These are phyloP conservation scores for Hydropotes inermis DNA, from an alignment of 2,113 vertebrate species.

Conservation along the genomic window DNA sequence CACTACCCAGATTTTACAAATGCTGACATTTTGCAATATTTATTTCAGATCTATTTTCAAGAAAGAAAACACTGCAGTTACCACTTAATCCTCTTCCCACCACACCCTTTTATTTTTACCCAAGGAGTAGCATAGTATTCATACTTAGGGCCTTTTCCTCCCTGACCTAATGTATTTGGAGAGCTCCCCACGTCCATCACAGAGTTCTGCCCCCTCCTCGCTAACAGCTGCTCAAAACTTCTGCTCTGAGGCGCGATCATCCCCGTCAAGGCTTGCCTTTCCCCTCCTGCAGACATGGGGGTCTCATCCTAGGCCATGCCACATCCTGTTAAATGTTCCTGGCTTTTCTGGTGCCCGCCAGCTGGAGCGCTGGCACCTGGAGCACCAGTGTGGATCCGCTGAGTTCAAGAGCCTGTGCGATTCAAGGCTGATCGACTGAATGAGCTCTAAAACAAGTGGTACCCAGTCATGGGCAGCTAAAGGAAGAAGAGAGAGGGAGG, in stretches of 20 bases:
- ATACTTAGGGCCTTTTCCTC: background rate
- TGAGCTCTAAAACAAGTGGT: background rate
- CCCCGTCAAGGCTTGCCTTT: accelerated
- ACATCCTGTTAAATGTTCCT: background rate
- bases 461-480: background rate
- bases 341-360: background rate
- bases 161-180: background rate
- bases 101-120: slow-evolving; percentile 58
- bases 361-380: background rate
- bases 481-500: background rate
- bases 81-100: background rate
- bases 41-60: slow-evolving; percentile 63
- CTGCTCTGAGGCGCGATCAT: background rate
- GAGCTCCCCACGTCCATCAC: background rate
- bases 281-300: background rate
- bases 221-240: background rate
- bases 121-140: background rate
- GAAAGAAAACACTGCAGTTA: slow-evolving; percentile 24
- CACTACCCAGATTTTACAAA: background rate
- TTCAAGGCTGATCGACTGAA: background rate
- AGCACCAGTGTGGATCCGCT: accelerated
- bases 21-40: background rate
- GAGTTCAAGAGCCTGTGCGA: background rate
- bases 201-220: background rate
- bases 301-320: background rate